Percentiles rank a stretch among this genome's conserved stretches.
These are phyloP conservation scores for Mormyrus hasselquistii DNA, from an alignment of 2,797 vertebrate species.

Conservation along the genomic window DNA sequence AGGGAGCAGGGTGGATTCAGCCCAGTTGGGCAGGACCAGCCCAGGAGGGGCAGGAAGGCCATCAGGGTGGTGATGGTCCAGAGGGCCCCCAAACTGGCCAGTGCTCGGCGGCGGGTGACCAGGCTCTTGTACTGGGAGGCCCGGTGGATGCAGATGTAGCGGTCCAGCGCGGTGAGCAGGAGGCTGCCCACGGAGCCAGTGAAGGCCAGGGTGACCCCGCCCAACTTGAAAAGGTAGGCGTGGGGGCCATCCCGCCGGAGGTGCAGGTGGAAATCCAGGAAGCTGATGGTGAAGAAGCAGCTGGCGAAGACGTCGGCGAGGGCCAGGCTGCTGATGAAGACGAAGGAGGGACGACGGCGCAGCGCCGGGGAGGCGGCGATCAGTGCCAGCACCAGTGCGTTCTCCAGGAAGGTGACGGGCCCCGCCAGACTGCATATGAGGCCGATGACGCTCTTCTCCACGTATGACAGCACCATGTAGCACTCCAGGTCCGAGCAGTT, in stretches of 20 bases:
- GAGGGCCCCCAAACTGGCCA: slow-evolving; percentile 61
- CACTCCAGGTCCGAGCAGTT: slow-evolving; percentile 46
- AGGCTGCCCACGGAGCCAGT: slow-evolving; percentile 83
- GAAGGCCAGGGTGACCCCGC: slow-evolving; percentile 81
- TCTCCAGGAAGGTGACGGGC: slow-evolving; percentile 73
- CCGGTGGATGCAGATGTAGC: slow-evolving; percentile 80
- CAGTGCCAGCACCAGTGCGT: slow-evolving; percentile 67
- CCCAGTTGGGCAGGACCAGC: slow-evolving; percentile 75
- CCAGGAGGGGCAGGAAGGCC: slow-evolving; percentile 79
- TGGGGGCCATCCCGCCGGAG: slow-evolving; percentile 35
- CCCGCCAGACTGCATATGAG: slow-evolving; percentile 72
- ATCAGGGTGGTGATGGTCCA: slow-evolving; percentile 66
- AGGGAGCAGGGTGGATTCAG: slow-evolving; percentile 61
- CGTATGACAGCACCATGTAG: slow-evolving; percentile 68
- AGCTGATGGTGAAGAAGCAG: slow-evolving; percentile 73
- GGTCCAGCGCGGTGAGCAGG: slow-evolving; percentile 81
- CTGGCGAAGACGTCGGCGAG: slow-evolving; percentile 82
- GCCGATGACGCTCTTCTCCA: slow-evolving; percentile 63
- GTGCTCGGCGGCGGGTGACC: slow-evolving; percentile 69
- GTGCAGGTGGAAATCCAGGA: slow-evolving; percentile 83
- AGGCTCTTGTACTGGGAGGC: slow-evolving; percentile 72
- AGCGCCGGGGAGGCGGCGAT: slow-evolving; percentile 65
- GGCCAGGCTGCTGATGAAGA: slow-evolving; percentile 83
- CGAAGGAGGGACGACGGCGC: slow-evolving; percentile 76
- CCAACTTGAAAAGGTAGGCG: slow-evolving; percentile 79